Conservation (phyloP, 2,113 vertebrate genomes). For the Catharus fuscescens region DNA sequence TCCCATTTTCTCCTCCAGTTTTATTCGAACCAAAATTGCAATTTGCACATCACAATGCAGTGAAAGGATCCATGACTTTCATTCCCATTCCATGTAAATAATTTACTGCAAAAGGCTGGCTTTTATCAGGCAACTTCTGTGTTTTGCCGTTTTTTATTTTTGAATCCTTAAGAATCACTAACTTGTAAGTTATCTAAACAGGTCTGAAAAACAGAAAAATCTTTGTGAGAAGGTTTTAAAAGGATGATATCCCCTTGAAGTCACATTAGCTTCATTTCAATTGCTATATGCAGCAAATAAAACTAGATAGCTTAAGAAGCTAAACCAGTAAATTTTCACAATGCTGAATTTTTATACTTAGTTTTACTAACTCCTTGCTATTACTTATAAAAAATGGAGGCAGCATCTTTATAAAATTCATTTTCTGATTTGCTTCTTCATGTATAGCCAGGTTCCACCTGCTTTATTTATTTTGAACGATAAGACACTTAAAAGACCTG, state of each 20-base stretch:
- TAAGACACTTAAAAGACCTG: neutral
- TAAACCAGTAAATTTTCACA: neutral
- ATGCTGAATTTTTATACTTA: neutral
- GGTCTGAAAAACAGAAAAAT: constrained; percentile 33
- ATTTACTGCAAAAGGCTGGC: constrained; percentile 18
- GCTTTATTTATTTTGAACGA: neutral
- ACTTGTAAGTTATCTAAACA: constrained; percentile 54
- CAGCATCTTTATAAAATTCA: neutral
- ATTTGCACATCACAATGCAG: constrained; percentile 48
- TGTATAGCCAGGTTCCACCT: neutral
- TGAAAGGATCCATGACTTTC: constrained; percentile 32
- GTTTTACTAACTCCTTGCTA: neutral
- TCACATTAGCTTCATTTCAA: neutral
- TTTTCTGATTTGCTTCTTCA: neutral
- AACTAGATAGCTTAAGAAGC: neutral
- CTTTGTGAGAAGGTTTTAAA: neutral
- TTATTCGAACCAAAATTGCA: constrained; percentile 36
- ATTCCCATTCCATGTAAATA: constrained; percentile 30
- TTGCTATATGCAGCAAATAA: neutral
- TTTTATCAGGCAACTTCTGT: constrained; percentile 34
- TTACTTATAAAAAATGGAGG: neutral
- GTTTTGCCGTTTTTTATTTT: neutral
- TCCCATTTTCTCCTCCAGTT: constrained; percentile 31
- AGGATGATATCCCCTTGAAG: neutral
- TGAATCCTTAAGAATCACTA: constrained; percentile 17